A percentile compares a stretch with the other conserved stretches of the same genome.
These are phyloP conservation scores for Stegastes partitus DNA, from an alignment of 2,113 vertebrate species.

Conservation along the genomic window DNA sequence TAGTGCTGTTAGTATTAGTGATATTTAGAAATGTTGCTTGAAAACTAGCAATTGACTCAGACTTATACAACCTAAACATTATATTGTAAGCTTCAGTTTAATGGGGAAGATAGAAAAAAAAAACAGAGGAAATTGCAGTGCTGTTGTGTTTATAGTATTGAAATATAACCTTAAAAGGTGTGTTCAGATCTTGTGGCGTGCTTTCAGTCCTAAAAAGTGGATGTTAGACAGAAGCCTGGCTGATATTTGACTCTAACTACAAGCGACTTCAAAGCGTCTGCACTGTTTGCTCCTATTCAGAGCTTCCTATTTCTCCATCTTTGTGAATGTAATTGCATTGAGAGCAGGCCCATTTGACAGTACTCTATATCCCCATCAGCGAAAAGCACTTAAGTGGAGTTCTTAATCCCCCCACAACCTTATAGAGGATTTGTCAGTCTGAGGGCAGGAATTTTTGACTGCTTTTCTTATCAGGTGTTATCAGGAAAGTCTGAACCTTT, in stretches of 20 bases:
- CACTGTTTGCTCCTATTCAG: constrained; percentile 36
- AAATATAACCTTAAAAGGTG: constrained; percentile 13
- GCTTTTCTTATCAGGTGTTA: constrained; percentile 61
- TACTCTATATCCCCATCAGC: constrained; percentile 41
- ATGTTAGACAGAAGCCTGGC: not conserved
- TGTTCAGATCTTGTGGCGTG: constrained; percentile 3
- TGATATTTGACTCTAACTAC: constrained; percentile 32
- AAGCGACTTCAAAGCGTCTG: constrained; percentile 39
- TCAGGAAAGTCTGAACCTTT: constrained; percentile 53
- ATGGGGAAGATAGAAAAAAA: no score
- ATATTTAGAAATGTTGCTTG: no score
- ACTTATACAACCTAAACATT: no score
- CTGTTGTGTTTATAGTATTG: not conserved
- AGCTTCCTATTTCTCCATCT: constrained; percentile 29
- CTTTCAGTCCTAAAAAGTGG: constrained; percentile 19
- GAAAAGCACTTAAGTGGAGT: constrained; percentile 46
- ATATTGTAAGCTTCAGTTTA: no score
- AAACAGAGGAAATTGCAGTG: no score
- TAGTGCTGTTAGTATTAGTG: no score
- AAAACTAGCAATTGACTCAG: no score
- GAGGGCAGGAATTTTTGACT: constrained; percentile 55
- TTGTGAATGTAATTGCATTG: constrained; percentile 57
- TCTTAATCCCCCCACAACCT: constrained; percentile 62
- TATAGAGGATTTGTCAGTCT: constrained; percentile 58
- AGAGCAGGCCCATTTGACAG: constrained; percentile 44